Evolutionary conservation across 2,113 vertebrate genomes (phyloP).

Genomic region (Heliornis fulica): DNA sequence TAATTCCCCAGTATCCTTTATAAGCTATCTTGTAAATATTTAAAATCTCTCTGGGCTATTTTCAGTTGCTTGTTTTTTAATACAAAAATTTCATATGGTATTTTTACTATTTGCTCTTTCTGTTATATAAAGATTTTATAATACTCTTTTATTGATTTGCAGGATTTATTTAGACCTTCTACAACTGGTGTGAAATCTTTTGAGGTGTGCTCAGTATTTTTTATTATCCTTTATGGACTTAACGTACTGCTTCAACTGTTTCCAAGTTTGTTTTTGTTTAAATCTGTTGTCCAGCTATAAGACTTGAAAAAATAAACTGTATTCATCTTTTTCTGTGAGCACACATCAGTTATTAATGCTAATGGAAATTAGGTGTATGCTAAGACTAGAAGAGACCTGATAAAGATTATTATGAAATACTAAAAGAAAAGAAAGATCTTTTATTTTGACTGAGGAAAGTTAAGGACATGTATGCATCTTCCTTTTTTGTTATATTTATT

Average conservation of each 20-base stretch:
- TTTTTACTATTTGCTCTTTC: neutral
- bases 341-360: neutral
- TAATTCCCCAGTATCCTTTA: neutral
- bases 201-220: neutral
- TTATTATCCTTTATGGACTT: neutral
- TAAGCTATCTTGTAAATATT: neutral
- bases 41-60: neutral
- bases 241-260: neutral
- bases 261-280: neutral
- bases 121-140: neutral
- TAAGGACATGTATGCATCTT: neutral
- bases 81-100: neutral
- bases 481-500: neutral
- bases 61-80: neutral
- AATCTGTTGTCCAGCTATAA: neutral
- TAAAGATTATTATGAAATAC: neutral
- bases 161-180: neutral
- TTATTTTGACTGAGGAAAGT: neutral
- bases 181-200: neutral
- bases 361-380: neutral
- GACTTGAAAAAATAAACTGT: neutral
- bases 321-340: neutral
- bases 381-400: neutral
- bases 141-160: neutral
- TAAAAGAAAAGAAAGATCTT: neutral